phyloP scores from a whole-genome alignment of 2,888 invertebrate genomes.

The Meteorus cinctellus region DNA sequence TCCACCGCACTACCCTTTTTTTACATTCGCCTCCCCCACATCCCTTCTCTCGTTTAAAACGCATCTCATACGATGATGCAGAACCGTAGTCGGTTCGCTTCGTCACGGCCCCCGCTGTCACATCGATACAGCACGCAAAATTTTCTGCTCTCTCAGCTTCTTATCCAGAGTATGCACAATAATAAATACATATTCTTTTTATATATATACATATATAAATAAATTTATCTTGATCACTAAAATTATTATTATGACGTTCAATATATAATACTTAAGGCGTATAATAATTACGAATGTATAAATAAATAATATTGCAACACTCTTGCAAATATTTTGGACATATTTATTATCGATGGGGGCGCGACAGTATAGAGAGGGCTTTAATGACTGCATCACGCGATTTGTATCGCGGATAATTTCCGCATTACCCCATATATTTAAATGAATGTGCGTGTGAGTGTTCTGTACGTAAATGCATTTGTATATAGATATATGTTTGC shows the following conservation, averaged over 20 bases:
- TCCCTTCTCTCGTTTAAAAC: conserved; percentile 14
- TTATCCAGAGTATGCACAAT: background rate
- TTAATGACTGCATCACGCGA: conserved; percentile 15
- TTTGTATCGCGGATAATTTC: conserved; percentile 12
- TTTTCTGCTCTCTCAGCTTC: conserved; percentile 5
- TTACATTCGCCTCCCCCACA: background rate
- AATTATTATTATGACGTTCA: conserved; percentile 17
- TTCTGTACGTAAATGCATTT: background rate
- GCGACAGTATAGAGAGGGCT: background rate
- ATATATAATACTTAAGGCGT: background rate
- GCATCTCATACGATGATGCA: background rate
- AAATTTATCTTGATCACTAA: conserved; percentile 5
- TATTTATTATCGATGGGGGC: conserved; percentile 4
- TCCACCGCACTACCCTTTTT: background rate
- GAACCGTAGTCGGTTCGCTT: conserved; percentile 29
- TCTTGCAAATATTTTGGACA: conserved; percentile 11
- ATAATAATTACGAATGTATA: conserved; percentile 8
- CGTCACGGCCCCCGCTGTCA: conserved; percentile 46
- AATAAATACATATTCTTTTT: background rate
- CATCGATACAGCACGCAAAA: conserved; percentile 35
- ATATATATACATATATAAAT: conserved; percentile 6
- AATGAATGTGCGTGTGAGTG: no score
- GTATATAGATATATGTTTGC: background rate
- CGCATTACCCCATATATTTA: background rate
- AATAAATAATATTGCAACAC: conserved; percentile 2